Base-by-base conservation (phyloP, 2,888 invertebrate genomes). In the Dynastes hyllus region DNA sequence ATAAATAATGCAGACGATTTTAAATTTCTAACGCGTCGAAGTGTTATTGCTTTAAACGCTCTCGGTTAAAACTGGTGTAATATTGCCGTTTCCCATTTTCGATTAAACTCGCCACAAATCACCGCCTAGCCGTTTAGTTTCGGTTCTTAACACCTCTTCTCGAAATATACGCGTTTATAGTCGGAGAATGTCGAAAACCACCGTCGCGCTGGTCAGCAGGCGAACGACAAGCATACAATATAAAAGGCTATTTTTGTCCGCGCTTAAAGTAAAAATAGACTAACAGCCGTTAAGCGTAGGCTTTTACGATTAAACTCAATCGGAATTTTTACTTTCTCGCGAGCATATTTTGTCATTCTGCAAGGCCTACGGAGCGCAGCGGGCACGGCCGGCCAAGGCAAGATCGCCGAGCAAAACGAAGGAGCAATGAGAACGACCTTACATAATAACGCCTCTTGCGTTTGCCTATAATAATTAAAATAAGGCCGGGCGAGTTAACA, bases 321-420 rank as follows among this genome's bases (percentile, higher is more conserved):
- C 29, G 63, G 63, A 63, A 63, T 63, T 63, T 63, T 63, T 63
- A 63, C 63, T 32, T 63, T 63, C 63, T 63, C 63, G 63, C 55
- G 55, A 45, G 55, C 63, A 63, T 45, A 45, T 45, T 45, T 63
- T 63, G 63, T 63, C 63, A 32, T 32, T 29, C 63, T 29, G 22
- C 16, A 22, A 9, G 63, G 63, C 63, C 63, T 63, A 32, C 63
- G 32, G 45, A 63, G 63, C 11, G 32, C 32, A 63, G n/a, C 32
- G 27, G 29, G 61, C 61, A 29, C 29, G 63, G 11, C 32, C 63
- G 22, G 8, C 29, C 63, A 63, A 63, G 63, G 63, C 27, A 63
- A 63, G 13, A 32, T 63, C 61, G 22, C 22, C 29, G 29, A 27
- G 61, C 45, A 45, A 9, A 45, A 45, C 45, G 45, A 8, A 45